Evolutionary conservation across 2,797 vertebrate species (phyloP), one percentile per base, ranked within the genome.

Genomic region (Acanthurus tractus): DNA sequence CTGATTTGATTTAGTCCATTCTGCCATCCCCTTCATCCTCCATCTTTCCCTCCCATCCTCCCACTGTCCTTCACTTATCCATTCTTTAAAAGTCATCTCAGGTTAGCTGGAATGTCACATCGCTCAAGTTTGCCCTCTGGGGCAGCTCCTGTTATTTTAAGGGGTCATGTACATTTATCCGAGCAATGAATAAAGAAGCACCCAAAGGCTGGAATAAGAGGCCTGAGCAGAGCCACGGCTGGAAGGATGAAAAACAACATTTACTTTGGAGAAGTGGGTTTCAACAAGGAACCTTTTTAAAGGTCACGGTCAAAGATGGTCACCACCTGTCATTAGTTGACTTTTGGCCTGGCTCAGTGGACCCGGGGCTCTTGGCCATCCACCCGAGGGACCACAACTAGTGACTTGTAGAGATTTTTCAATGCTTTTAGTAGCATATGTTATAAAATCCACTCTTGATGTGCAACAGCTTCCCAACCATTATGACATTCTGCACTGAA

Each of bases 161-260:
- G 79, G 91, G 91, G 90, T 93, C 89, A 77, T 83, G 90, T 91
- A 85, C 90, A 88, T 94, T 92, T 88, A 92, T 91, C 91, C 89
- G 71, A 80, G 88, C 90, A 83, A 86, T 89, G 85, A 91, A 88
- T 90, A 90, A 83, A 86, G 82, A 90, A 88, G 69, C 81, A 76
- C 74, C 80, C 79, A 58, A 46, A 76, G 87, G 84, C 78, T 65
- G 22, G 23, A 81, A 68, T 54, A 38, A 74, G 76, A 74, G 54
- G 75, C 66, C 45, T 6, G 67, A 54, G 56, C 15, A n/a, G 38
- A 52, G 78, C 63, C 20, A 10, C 18, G 54, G 61, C 53, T 48
- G 66, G 77, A 81, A 79, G 83, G 81, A 82, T 13, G 25, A 62
- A 79, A 90, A 82, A 87, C 63, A 84, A 88, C 78, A 83, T 90